Evolutionary conservation across 1,140 invertebrate genomes (phyloP).

Genomic region (Megathymus violae): DNA sequence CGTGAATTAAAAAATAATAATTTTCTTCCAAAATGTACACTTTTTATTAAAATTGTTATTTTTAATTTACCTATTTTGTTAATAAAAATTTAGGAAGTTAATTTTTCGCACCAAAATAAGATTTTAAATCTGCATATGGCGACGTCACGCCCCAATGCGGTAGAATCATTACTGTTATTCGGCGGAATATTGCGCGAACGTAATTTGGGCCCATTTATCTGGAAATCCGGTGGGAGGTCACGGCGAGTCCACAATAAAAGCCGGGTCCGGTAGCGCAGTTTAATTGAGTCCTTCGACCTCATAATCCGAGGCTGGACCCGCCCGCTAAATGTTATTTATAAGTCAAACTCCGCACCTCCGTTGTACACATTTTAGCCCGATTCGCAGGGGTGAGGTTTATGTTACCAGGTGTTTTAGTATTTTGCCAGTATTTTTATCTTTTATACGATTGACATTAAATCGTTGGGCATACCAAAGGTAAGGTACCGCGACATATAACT

Average conservation of each 20-base stretch:
- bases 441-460: not conserved
- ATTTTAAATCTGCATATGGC: constrained; percentile 19
- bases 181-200: constrained; percentile 50
- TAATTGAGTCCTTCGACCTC: constrained; percentile 81
- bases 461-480: too few species aligned
- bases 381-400: constrained; percentile 38
- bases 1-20: too few species aligned
- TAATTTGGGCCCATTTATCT: constrained; percentile 72
- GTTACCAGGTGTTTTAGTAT: constrained; percentile 32
- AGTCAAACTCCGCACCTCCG: constrained; percentile 57
- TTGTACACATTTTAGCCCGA: constrained; percentile 57
- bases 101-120: constrained; percentile 11
- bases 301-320: constrained; percentile 67
- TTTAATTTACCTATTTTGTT: too few species aligned
- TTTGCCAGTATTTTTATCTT: not conserved
- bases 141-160: constrained; percentile 30
- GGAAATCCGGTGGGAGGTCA: constrained; percentile 71
- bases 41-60: too few species aligned
- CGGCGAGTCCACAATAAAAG: constrained; percentile 72
- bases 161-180: constrained; percentile 54
- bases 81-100: too few species aligned
- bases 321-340: constrained; percentile 78
- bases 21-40: too few species aligned
- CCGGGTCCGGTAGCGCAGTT: constrained; percentile 72
- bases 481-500: too few species aligned